Percentiles rank a stretch among this genome's conserved stretches.
These are phyloP conservation scores for Mus pahari DNA, from an alignment of 2,113 vertebrate species.

Conservation along the genomic window DNA sequence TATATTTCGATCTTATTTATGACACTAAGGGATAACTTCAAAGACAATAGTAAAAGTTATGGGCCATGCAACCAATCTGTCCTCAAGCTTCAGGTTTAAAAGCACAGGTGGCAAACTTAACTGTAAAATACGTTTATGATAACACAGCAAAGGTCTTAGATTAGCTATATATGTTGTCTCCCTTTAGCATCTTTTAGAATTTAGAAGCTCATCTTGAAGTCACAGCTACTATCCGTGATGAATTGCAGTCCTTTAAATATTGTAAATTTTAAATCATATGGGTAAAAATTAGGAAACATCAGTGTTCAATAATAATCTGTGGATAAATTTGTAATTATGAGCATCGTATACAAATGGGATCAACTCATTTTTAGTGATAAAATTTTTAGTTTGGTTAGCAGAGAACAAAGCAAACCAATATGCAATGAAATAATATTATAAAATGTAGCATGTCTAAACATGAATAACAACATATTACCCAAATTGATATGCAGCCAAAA, in stretches of 20 bases:
- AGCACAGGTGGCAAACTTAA: background rate
- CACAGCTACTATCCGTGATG: background rate
- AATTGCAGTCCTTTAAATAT: background rate
- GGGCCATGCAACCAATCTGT: background rate
- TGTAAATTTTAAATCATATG: background rate
- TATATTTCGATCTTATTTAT: background rate
- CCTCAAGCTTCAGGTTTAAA: background rate
- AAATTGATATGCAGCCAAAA: constrained; percentile 28
- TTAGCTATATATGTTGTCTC: background rate
- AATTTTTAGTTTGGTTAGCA: constrained; percentile 58
- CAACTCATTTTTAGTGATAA: background rate
- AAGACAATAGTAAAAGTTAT: background rate
- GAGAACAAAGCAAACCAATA: constrained; percentile 33
- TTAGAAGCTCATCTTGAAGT: background rate
- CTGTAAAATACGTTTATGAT: background rate
- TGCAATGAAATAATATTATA: constrained; percentile 22
- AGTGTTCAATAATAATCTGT: background rate
- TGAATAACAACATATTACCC: constrained; percentile 32
- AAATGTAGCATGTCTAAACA: constrained; percentile 13
- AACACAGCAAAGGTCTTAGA: background rate
- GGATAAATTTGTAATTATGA: background rate
- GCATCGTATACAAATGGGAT: no score
- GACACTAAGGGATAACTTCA: background rate
- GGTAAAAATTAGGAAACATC: background rate
- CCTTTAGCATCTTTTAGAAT: background rate